These are phyloP conservation scores for Enteromius mattozi DNA, from an alignment of 2,797 vertebrate genomes.

Conservation along the genomic window DNA sequence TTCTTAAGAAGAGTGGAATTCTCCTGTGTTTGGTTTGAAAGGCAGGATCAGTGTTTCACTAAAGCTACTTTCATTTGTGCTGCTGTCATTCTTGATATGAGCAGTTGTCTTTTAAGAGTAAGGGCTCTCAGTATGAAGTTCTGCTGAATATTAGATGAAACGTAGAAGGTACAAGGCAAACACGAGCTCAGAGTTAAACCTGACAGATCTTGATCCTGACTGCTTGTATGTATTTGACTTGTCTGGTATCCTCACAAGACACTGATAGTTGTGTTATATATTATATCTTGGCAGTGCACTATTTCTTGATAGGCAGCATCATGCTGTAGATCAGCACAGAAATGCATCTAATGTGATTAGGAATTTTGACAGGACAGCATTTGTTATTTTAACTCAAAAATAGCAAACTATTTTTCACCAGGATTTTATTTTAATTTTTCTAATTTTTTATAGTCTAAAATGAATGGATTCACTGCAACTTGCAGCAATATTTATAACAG, in stretches of 20 bases:
- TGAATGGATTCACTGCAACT: neutral
- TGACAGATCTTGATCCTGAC: slow-evolving; percentile 1
- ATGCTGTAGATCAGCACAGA: neutral
- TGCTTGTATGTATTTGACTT: slow-evolving; percentile 9
- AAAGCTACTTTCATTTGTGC: slow-evolving; percentile 21
- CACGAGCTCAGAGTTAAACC: neutral
- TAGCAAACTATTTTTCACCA: no score
- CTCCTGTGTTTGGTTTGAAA: neutral
- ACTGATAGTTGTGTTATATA: neutral
- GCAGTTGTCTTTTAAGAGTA: slow-evolving; percentile 1
- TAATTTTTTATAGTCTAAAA: neutral
- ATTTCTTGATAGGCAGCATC: neutral
- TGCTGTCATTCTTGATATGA: neutral
- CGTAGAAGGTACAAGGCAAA: neutral
- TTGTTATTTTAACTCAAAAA: no score
- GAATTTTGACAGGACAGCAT: no score
- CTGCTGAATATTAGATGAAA: neutral
- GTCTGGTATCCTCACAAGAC: neutral
- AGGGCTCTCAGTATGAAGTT: neutral
- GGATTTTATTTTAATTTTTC: neutral
- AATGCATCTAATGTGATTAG: neutral
- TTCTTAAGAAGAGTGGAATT: neutral
- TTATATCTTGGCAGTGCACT: neutral
- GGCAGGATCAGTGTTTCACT: slow-evolving; percentile 10
- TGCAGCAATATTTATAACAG: neutral